These are phyloP conservation scores for Sebastiscus albofasciatus DNA, from an alignment of 2,797 vertebrate species.

Conservation along the genomic window DNA sequence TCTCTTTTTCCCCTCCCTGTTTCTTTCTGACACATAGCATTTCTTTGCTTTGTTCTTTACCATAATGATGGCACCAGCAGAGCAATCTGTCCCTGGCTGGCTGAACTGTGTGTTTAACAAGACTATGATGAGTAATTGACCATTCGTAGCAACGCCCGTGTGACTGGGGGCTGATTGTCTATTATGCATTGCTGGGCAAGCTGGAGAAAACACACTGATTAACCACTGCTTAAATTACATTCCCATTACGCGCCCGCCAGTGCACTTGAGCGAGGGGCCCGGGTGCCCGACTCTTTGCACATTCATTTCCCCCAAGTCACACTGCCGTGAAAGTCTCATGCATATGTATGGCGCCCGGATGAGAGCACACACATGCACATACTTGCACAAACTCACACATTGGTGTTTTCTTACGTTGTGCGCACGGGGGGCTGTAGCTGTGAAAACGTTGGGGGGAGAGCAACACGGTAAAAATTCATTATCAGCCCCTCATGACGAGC, in stretches of 20 bases:
- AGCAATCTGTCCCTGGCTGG: conserved; percentile 75
- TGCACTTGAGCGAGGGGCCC: conserved; percentile 69
- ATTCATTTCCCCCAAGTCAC: conserved; percentile 71
- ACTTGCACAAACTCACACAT: conserved; percentile 43
- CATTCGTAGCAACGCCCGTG: conserved; percentile 73
- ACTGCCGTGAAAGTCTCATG: conserved; percentile 63
- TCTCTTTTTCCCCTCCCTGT: conserved; percentile 40
- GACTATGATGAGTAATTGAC: conserved; percentile 84
- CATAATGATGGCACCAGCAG: conserved; percentile 75
- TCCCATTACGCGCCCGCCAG: conserved; percentile 71
- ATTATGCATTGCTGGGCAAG: conserved; percentile 79
- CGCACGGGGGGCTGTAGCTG: neutral
- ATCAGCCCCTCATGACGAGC: conserved; percentile 36
- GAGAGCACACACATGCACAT: conserved; percentile 52
- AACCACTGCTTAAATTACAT: conserved; percentile 77
- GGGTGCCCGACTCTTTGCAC: conserved; percentile 58
- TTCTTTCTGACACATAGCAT: conserved; percentile 52
- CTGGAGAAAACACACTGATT: conserved; percentile 80
- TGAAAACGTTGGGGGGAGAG: conserved; percentile 13
- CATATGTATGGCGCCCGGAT: conserved; percentile 71
- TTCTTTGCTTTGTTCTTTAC: conserved; percentile 70
- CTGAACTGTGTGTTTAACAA: conserved; percentile 81
- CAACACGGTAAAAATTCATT: conserved; percentile 42
- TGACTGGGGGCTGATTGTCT: conserved; percentile 79
- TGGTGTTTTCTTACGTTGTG: conserved; percentile 11